Evolutionary conservation across 2,888 invertebrate species (phyloP).

Genomic region (Omphaloscelis lunosa): DNA sequence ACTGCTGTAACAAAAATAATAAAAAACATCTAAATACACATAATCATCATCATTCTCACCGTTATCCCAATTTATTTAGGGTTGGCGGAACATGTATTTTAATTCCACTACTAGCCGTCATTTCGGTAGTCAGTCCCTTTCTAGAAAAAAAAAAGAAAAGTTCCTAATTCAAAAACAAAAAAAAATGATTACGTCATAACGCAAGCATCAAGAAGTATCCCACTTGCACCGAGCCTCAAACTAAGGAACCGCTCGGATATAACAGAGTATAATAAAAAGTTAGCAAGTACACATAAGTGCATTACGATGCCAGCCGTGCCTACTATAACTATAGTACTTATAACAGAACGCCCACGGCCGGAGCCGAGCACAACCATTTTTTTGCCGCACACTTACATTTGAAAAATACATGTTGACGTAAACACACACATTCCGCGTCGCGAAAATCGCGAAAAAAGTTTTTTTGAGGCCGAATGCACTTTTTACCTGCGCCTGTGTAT

Average conservation of each 20-base stretch:
- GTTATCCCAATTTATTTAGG: too few relatives aligned
- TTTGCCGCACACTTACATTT: conserved; percentile 87
- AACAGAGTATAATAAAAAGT: conserved; percentile 90
- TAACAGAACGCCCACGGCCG: conserved; percentile 87
- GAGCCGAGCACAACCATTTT: conserved; percentile 85
- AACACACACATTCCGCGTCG: conserved; percentile 86
- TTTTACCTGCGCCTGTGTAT: conserved; percentile 39
- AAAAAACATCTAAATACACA: neutral
- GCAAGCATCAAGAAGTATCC: conserved; percentile 82
- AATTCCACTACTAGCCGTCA: neutral
- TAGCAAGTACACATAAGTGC: conserved; percentile 90
- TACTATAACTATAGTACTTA: conserved; percentile 85
- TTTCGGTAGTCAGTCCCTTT: too few relatives aligned
- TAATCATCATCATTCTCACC: too few relatives aligned
- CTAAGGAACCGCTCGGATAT: conserved; percentile 87
- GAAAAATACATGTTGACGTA: conserved; percentile 90
- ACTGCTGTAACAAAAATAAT: too few relatives aligned
- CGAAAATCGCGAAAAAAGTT: conserved; percentile 65
- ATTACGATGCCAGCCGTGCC: conserved; percentile 86
- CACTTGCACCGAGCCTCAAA: conserved; percentile 78
- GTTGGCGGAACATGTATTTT: too few relatives aligned
- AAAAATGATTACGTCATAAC: conserved; percentile 66
- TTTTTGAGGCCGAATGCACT: conserved; percentile 44
- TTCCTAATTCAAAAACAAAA: neutral
- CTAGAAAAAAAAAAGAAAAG: neutral